These are phyloP conservation scores for Peribatodes rhomboidaria DNA, from an alignment of 2,888 invertebrate species.

Conservation along the genomic window DNA sequence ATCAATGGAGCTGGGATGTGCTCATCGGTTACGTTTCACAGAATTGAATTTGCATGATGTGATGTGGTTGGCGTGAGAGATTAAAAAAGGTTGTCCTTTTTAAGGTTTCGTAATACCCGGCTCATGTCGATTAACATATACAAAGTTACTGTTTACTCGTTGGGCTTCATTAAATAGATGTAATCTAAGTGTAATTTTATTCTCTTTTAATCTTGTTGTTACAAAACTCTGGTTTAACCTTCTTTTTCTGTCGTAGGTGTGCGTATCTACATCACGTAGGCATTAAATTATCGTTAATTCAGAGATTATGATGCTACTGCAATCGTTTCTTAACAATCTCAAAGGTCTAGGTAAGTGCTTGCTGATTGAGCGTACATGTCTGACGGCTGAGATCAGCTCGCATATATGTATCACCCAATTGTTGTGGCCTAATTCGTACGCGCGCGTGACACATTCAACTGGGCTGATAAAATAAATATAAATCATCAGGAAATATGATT, in stretches of 20 bases:
- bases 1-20: slow-evolving; percentile 40
- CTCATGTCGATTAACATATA: slow-evolving; percentile 16
- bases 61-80: slow-evolving; percentile 40
- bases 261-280: slow-evolving; percentile 24
- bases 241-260: slow-evolving; percentile 24
- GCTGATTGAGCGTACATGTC: slow-evolving; percentile 42
- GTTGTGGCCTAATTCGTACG: slow-evolving; percentile 47
- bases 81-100: slow-evolving; percentile 50
- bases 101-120: slow-evolving; percentile 42
- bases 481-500: slow-evolving; percentile 49
- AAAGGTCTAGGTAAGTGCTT: slow-evolving; percentile 31
- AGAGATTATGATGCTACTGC: slow-evolving; percentile 26
- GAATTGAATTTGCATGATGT: slow-evolving; percentile 52
- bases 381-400: slow-evolving; percentile 44
- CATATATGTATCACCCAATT: slow-evolving; percentile 42
- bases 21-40: slow-evolving; percentile 48
- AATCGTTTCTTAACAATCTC: slow-evolving; percentile 26
- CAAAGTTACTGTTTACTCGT: background rate
- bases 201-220: slow-evolving; percentile 16
- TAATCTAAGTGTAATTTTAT: slow-evolving; percentile 25
- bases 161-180: slow-evolving; percentile 8
- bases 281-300: slow-evolving; percentile 30
- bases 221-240: slow-evolving; percentile 26
- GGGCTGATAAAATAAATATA: slow-evolving; percentile 48
- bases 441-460: slow-evolving; percentile 43